phyloP scores from a whole-genome alignment of 2,113 vertebrate species.

The Charina bottae region DNA sequence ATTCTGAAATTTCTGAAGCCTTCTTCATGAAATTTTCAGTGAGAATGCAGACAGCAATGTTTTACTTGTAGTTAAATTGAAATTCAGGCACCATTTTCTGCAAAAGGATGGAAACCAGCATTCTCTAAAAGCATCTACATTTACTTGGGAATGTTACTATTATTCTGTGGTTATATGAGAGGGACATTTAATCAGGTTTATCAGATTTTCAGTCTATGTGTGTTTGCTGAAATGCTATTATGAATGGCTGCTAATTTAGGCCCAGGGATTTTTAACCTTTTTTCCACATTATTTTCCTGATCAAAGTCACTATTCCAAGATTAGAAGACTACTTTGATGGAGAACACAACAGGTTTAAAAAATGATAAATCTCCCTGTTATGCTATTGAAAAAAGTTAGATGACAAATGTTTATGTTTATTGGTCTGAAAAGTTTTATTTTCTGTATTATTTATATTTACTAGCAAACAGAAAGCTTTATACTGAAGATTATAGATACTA shows the following conservation, averaged over 20 bases:
- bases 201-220: neutral
- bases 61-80: neutral
- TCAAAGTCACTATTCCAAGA: neutral
- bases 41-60: neutral
- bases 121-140: neutral
- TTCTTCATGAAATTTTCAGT: neutral
- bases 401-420: neutral
- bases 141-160: neutral
- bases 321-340: neutral
- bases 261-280: neutral
- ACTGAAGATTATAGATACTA: neutral
- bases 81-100: neutral
- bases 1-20: neutral
- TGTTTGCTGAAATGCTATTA: neutral
- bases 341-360: neutral
- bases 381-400: neutral
- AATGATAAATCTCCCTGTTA: neutral
- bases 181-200: neutral
- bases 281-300: neutral
- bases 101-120: neutral
- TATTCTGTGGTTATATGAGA: neutral
- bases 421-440: neutral
- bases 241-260: too few relatives aligned
- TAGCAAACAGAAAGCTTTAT: neutral
- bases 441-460: neutral